Percentiles rank a stretch among this genome's conserved stretches.
These are phyloP conservation scores for Dyspetes luteomarginatus DNA, from an alignment of 2,888 invertebrate genomes.

Conservation along the genomic window DNA sequence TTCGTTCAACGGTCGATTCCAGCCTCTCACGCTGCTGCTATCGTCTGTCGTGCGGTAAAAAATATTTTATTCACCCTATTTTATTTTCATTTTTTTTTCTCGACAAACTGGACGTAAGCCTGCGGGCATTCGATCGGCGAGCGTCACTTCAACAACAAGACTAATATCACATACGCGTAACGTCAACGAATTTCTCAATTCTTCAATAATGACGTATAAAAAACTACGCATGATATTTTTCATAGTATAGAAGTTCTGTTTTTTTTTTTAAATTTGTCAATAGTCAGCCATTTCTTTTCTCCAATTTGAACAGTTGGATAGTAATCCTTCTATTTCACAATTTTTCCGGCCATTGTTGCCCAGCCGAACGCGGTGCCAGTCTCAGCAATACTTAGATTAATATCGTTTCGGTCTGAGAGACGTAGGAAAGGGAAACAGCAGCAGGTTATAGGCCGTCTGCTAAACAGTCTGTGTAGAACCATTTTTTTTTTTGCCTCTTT, in stretches of 20 bases:
- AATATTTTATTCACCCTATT: neutral
- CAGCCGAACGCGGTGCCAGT: neutral
- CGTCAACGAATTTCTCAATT: no score
- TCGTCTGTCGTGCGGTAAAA: slow-evolving; percentile 1
- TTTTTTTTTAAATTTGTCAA: neutral
- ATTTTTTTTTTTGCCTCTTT: slow-evolving; percentile 11
- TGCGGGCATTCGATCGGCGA: slow-evolving; percentile 10
- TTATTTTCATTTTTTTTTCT: neutral
- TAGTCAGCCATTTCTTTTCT: neutral
- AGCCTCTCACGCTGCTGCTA: no score
- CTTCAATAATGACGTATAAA: no score
- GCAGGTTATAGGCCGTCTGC: slow-evolving; percentile 25
- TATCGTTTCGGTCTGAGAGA: neutral
- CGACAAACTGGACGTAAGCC: neutral
- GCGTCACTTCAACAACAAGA: neutral
- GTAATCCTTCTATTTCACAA: slow-evolving; percentile 3
- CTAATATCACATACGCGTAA: no score
- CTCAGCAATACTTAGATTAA: neutral
- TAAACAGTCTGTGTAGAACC: neutral
- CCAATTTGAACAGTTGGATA: neutral
- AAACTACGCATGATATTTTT: no score
- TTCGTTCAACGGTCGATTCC: slow-evolving; percentile 51
- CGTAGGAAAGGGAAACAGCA: neutral
- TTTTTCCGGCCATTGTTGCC: slow-evolving; percentile 30
- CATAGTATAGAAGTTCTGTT: no score